These are phyloP conservation scores for Chaetoderma sp. DNA, from an alignment of 2,888 invertebrate species.

Conservation along the genomic window DNA sequence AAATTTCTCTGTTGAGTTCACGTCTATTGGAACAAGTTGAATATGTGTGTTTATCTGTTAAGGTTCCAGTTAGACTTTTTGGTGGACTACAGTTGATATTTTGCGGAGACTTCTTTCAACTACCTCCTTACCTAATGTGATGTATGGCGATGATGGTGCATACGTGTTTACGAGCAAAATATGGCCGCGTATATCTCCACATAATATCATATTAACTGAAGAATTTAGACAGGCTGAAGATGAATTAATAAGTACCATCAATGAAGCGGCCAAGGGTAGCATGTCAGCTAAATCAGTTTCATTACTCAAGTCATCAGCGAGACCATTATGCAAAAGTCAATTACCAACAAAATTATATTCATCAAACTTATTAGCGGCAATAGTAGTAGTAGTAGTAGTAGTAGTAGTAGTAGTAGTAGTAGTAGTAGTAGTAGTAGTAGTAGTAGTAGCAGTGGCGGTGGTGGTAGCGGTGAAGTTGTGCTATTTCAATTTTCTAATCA, in stretches of 20 bases:
- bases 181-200: background rate
- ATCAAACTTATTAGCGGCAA: too few species aligned
- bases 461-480: too few species aligned
- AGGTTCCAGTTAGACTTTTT: background rate
- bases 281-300: slow-evolving; percentile 1
- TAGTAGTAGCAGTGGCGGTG: too few species aligned
- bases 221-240: background rate
- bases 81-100: background rate
- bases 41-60: background rate
- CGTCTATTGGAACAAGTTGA: background rate
- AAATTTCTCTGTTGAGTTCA: slow-evolving; percentile 1
- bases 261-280: slow-evolving; percentile 6
- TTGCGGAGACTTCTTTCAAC: background rate
- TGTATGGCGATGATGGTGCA: background rate
- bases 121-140: background rate
- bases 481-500: too few species aligned
- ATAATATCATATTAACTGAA: background rate
- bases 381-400: too few species aligned
- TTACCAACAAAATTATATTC: too few species aligned
- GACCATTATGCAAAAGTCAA: background rate
- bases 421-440: too few species aligned
- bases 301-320: background rate
- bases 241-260: background rate
- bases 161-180: background rate
- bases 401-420: too few species aligned